These are phyloP conservation scores for Danaus plexippus DNA, from an alignment of 1,140 invertebrate genomes.

Conservation along the genomic window DNA sequence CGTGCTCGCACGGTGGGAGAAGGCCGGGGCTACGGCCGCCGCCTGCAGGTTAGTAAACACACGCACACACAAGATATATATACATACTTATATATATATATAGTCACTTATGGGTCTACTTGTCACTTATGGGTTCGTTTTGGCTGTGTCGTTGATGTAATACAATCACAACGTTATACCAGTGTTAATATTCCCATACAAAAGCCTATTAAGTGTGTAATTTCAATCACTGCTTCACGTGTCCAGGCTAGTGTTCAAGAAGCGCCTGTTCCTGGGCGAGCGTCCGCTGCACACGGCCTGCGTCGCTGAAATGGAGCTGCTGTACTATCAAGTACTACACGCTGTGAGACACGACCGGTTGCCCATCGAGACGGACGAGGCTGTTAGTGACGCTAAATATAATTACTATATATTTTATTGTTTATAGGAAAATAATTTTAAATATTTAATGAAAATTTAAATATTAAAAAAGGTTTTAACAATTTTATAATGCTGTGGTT, in stretches of 20 bases:
- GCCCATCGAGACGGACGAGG: slow-evolving; percentile 93
- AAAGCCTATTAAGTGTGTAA: no score
- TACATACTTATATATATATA: neutral
- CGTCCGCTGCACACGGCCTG: slow-evolving; percentile 86
- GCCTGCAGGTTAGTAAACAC: slow-evolving; percentile 72
- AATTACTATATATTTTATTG: neutral
- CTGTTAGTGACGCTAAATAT: slow-evolving; percentile 74
- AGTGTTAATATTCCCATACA: no score
- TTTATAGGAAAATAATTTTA: neutral
- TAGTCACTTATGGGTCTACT: no score
- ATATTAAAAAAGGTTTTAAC: neutral
- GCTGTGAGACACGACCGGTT: slow-evolving; percentile 91
- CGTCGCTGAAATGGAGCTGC: slow-evolving; percentile 93
- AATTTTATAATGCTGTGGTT: neutral
- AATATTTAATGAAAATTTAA: neutral
- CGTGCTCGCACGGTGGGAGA: slow-evolving; percentile 96
- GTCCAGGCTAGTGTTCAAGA: slow-evolving; percentile 89
- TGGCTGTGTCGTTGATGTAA: no score
- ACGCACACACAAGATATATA: no score
- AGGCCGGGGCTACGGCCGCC: slow-evolving; percentile 76
- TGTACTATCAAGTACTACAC: slow-evolving; percentile 96
- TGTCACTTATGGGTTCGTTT: no score
- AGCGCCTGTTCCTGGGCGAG: slow-evolving; percentile 87
- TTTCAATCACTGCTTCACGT: neutral
- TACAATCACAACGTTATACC: no score